phyloP scores from a whole-genome alignment of 2,888 invertebrate genomes.

The Sipha maydis region DNA sequence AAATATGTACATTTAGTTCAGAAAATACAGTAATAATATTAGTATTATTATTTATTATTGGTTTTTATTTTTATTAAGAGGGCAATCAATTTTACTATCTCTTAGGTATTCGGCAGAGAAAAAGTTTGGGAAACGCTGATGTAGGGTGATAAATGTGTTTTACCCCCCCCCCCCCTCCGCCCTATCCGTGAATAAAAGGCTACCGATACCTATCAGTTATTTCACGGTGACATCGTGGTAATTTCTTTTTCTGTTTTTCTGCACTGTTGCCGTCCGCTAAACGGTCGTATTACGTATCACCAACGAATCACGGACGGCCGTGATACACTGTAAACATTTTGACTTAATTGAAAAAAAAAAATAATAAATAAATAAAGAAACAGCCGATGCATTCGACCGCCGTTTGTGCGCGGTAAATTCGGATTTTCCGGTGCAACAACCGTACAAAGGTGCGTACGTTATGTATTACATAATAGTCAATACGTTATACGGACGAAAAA shows the following conservation, averaged over 20 bases:
- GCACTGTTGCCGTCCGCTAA: conserved; percentile 11
- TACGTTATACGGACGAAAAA: background rate
- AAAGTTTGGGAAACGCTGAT: no score
- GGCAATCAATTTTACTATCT: no score
- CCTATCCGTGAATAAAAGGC: conserved; percentile 9
- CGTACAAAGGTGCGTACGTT: background rate
- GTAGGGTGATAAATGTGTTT: conserved; percentile 13
- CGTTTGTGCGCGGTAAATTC: background rate
- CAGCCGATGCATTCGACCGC: background rate
- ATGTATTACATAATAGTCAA: no score
- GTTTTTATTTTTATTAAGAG: no score
- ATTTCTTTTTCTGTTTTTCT: conserved; percentile 18
- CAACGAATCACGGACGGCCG: background rate
- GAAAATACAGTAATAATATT: no score
- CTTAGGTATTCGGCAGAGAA: no score
- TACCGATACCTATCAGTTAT: conserved; percentile 27
- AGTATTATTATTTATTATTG: no score
- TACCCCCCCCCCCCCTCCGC: background rate
- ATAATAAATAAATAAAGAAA: background rate
- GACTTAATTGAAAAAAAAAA: conserved; percentile 11
- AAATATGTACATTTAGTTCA: no score
- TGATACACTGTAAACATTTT: background rate
- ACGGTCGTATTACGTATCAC: background rate
- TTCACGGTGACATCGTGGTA: background rate
- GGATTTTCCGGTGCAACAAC: background rate